These are phyloP conservation scores for Heliconius hewitsoni DNA, from an alignment of 1,140 invertebrate species.

Conservation along the genomic window DNA sequence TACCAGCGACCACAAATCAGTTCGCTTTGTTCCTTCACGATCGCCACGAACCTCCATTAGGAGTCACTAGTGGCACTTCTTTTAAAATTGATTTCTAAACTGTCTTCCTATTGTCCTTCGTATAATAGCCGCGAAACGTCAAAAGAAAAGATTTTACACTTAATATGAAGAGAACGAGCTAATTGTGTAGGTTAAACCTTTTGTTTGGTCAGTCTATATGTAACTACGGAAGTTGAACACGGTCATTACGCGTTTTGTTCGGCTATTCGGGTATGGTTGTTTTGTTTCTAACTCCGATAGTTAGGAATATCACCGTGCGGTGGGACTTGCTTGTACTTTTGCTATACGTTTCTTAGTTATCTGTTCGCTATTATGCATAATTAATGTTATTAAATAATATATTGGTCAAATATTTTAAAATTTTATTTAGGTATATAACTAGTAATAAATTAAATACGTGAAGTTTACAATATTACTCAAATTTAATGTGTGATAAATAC, in stretches of 20 bases:
- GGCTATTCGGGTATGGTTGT: conserved; percentile 44
- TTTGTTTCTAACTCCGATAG: conserved; percentile 37
- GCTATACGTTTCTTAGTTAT: conserved; percentile 23
- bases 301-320: conserved; percentile 34
- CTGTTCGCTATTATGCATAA: neutral
- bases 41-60: neutral
- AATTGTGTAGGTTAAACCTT: conserved; percentile 55
- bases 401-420: too few species aligned
- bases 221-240: conserved; percentile 45
- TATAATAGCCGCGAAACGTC: conserved; percentile 41
- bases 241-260: conserved; percentile 44
- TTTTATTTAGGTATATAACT: too few species aligned
- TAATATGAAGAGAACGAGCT: conserved; percentile 52
- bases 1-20: conserved; percentile 72
- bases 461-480: too few species aligned
- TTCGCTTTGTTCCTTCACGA: conserved; percentile 74
- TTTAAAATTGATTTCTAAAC: conserved; percentile 13
- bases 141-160: conserved; percentile 50
- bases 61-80: neutral
- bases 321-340: conserved; percentile 27
- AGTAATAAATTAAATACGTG: too few species aligned
- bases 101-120: conserved; percentile 5
- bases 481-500: too few species aligned
- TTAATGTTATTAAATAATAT: neutral
- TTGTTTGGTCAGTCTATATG: conserved; percentile 50